Evolutionary conservation across 2,113 vertebrate species (phyloP).

Genomic region (Cyanocitta stelleri): DNA sequence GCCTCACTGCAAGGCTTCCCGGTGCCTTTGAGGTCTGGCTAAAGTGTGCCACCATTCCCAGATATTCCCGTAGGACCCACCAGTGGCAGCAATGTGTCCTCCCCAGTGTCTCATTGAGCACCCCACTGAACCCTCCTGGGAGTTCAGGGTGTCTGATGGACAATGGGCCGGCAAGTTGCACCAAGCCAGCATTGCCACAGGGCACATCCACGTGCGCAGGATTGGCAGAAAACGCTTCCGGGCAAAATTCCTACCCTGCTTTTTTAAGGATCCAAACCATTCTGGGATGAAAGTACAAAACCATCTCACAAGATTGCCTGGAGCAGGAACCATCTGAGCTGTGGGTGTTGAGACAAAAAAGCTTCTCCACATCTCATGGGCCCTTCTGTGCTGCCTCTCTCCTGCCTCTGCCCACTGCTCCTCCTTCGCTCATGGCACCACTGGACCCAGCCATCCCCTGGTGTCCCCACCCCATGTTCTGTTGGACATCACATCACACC

Average conservation of each 20-base stretch:
- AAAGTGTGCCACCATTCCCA: neutral
- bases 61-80: fast-evolving
- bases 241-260: neutral
- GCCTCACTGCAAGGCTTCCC: neutral
- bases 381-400: neutral
- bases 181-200: no score
- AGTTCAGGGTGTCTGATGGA: neutral
- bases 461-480: neutral
- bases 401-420: neutral
- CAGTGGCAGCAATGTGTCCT: neutral
- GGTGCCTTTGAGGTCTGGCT: neutral
- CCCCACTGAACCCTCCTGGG: neutral
- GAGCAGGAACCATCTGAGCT: neutral
- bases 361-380: neutral
- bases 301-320: neutral
- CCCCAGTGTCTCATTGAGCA: neutral
- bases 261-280: neutral
- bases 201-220: neutral
- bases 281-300: neutral
- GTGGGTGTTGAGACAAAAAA: neutral
- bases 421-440: neutral
- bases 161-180: fast-evolving
- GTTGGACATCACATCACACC: neutral
- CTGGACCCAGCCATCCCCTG: neutral
- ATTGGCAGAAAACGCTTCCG: neutral